Base-by-base conservation (phyloP, 2,888 invertebrate genomes). In the Octodonta nipae region DNA sequence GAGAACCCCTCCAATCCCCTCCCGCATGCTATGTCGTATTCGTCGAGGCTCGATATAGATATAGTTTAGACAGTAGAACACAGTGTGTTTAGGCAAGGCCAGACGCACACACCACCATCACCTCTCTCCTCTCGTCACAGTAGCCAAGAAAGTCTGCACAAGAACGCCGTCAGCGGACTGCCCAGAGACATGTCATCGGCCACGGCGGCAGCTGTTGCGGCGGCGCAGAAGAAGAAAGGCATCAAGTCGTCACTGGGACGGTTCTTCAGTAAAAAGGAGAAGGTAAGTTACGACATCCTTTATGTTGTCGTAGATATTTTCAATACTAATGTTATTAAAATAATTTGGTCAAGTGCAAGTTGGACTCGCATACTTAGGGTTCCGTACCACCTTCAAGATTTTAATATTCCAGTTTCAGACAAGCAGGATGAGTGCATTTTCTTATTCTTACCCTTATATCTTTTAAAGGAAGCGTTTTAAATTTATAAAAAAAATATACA, bases 221-320 rank as follows among this genome's bases (percentile, higher is more conserved):
- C 75, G 7, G 74, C 77, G 17, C 84, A 86, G 63, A 89, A 88
- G 73, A 93, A 92, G 63, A 79, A 92, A 51, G 93, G 96, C 43
- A 83, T 98, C 63, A 95, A 93, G 65, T 89, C 89, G 45, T 92
- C 92, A 30, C 69, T 98, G 35, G 96, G 96, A 11, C 69, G 95
- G 55, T 85, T 98, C 68, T 98, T 98, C 66, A 92, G 92, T 62
- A 95, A 95, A 68, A 95, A 95, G 58, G 93, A 92, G 54, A 95
- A 95, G 71, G 88, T 81, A 35, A 64, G 65, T n/a, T n/a, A n/a
- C n/a, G n/a, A n/a, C n/a, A n/a, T n/a, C n/a, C n/a, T n/a, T n/a
- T n/a, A n/a, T n/a, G n/a, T n/a, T n/a, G n/a, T n/a, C n/a, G n/a
- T n/a, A n/a, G n/a, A n/a, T n/a, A n/a, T n/a, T n/a, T n/a, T n/a